Base-by-base conservation (phyloP, 2,113 vertebrate species). In the Burhinus bistriatus region DNA sequence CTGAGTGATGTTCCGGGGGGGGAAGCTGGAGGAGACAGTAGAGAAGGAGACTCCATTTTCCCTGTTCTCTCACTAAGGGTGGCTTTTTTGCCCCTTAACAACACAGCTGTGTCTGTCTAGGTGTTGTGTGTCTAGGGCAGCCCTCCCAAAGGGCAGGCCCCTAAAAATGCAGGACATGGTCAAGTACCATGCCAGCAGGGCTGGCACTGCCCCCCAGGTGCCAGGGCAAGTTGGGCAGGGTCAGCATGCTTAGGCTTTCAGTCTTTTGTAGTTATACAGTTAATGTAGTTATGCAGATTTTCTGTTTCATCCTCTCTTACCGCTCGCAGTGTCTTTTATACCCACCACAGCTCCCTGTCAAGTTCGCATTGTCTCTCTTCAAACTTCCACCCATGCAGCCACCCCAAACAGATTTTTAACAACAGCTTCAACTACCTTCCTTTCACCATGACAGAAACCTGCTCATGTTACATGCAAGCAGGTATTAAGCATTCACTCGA, bases 101-200 rank as follows among this genome's bases (percentile, higher is more conserved):
- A 9, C 17, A 8, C 2, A 3, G 12, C 9, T 3, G 0, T 18
- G 9, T 29, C 25, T 55, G 38, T 16, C 57, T 72, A 44, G 47
- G 25, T 15, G 44, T 15, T 44, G 44, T 32, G 29, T 55, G 38
- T 16, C 57, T 72, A n/a, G 47, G 25, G 38, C 27, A 79, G 21
- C 12, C 38, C 16, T 38, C 26, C n/a, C 4, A 6, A n/a, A 29
- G 20, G 16, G 9, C 52, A 51, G n/a, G 20, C 15, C 32, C 55
- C 40, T 14, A 5, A 44, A 90, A 90, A 66, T 13, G 29, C 57
- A 59, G 32, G 49, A 76, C 49, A 32, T 4, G 77, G 25, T 6
- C 76, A 80, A 68, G 25, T 36, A 57, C 36, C 15, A 11, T 22
- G 32, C 42, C 16, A 38, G 6, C 18, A 26, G 68, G 61, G n/a